Evolutionary conservation across 2,797 vertebrate species (phyloP).

Genomic region (Ctenopoma multispine): DNA sequence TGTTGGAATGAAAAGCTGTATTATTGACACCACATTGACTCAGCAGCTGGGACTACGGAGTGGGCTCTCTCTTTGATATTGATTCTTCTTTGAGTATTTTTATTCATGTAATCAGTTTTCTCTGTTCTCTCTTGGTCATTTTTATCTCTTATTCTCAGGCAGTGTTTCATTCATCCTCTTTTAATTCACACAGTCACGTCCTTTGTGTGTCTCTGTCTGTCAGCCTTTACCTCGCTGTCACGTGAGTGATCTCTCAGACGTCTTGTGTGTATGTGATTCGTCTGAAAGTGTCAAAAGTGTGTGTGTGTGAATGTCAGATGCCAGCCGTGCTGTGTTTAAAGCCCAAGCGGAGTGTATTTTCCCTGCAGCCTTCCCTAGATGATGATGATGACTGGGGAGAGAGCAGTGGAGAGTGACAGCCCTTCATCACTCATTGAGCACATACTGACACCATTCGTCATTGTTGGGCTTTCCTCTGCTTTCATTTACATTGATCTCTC

Average conservation of each 20-base stretch:
- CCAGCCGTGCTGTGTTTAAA: slow-evolving; percentile 30
- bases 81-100: slow-evolving; percentile 48
- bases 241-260: slow-evolving; percentile 2
- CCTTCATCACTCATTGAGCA: slow-evolving; percentile 49
- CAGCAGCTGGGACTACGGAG: slow-evolving; percentile 22
- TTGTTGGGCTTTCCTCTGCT: slow-evolving; percentile 37
- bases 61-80: slow-evolving; percentile 31
- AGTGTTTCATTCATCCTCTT: slow-evolving; percentile 5
- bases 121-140: slow-evolving; percentile 5
- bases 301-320: slow-evolving; percentile 38
- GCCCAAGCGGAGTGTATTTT: slow-evolving; percentile 26
- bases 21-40: slow-evolving; percentile 57
- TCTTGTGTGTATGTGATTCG: slow-evolving; percentile 5
- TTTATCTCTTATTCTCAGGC: background rate
- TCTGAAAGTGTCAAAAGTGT: slow-evolving; percentile 36
- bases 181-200: background rate
- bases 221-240: background rate
- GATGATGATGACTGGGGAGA: slow-evolving; percentile 11
- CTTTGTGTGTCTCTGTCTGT: background rate
- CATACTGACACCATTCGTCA: slow-evolving; percentile 44
- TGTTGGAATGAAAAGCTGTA: slow-evolving; percentile 35
- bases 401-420: slow-evolving; percentile 52
- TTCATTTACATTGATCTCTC: slow-evolving; percentile 16
- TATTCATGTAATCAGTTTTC: slow-evolving; percentile 33
- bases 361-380: slow-evolving; percentile 36